These are phyloP conservation scores for Hyppa rectilinea DNA, from an alignment of 2,888 invertebrate genomes.

Conservation along the genomic window DNA sequence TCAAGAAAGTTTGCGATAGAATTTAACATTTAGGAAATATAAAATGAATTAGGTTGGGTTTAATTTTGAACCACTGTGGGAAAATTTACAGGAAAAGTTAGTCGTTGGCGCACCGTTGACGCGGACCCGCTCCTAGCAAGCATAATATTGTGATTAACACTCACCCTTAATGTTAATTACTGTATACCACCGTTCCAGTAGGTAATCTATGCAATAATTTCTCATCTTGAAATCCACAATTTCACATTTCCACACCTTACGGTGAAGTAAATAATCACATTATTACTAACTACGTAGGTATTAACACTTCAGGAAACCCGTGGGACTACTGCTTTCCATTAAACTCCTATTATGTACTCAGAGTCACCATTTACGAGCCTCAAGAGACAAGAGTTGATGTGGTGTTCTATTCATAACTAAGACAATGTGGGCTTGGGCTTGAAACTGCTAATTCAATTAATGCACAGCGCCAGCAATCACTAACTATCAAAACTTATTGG, in stretches of 20 bases:
- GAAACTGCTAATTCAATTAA: constrained; percentile 58
- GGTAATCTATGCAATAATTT: not conserved
- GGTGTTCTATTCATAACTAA: constrained; percentile 42
- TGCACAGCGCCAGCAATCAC: constrained; percentile 16
- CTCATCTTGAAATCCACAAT: not conserved
- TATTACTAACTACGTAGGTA: constrained; percentile 4
- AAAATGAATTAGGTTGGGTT: constrained; percentile 37
- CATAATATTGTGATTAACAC: not conserved
- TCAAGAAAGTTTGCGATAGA: constrained; percentile 36
- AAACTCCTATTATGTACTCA: constrained; percentile 31
- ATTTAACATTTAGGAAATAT: constrained; percentile 40
- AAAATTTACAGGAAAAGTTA: constrained; percentile 31
- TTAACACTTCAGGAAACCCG: constrained; percentile 29
- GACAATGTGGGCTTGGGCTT: constrained; percentile 9
- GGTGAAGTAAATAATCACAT: constrained; percentile 34
- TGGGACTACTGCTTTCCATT: constrained; percentile 19
- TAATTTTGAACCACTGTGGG: constrained; percentile 24
- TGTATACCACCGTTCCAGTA: not conserved
- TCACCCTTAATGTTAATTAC: not conserved
- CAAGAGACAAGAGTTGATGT: constrained; percentile 45
- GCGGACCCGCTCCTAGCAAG: not conserved
- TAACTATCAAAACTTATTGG: constrained; percentile 38
- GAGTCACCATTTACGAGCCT: constrained; percentile 43
- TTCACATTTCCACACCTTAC: constrained; percentile 3
- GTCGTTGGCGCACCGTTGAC: constrained; percentile 10